Conservation (phyloP, 2,797 vertebrate species). For the Bradypodion pumilum region DNA sequence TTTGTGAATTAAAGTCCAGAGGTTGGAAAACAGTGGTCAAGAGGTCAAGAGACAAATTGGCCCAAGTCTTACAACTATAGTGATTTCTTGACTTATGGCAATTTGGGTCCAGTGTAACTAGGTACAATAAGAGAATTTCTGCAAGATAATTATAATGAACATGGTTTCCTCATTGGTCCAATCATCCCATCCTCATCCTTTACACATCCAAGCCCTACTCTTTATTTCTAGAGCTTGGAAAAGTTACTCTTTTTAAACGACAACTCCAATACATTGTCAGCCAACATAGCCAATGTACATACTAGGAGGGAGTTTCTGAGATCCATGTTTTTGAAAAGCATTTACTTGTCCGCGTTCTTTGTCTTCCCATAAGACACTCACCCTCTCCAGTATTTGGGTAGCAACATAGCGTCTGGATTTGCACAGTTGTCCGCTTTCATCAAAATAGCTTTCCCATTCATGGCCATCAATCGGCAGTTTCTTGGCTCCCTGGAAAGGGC, state of each 20-base stretch:
- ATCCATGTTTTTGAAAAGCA: background rate
- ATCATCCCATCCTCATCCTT: background rate
- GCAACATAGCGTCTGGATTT: slow-evolving; percentile 65
- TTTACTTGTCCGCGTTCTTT: background rate
- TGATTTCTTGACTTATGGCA: no score
- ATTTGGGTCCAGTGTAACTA: no score
- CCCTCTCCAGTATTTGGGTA: slow-evolving; percentile 63
- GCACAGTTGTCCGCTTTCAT: slow-evolving; percentile 62
- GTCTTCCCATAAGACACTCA: background rate
- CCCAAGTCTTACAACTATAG: no score
- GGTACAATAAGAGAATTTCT: no score
- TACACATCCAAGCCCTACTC: no score
- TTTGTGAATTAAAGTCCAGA: no score
- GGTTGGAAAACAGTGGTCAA: no score
- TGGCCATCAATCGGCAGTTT: slow-evolving; percentile 58
- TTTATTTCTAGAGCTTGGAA: background rate
- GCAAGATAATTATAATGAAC: background rate
- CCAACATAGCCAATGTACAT: no score
- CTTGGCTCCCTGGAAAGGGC: slow-evolving; percentile 40
- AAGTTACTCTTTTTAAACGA: background rate
- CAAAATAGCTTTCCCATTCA: slow-evolving; percentile 69
- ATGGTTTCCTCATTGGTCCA: no score
- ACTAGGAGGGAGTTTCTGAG: background rate
- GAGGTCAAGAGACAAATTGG: no score
- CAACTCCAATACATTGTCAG: no score